A percentile compares a stretch with the other conserved stretches of the same genome.
phyloP scores from a whole-genome alignment of 2,113 vertebrate species.

The Mormoops blainvillei region DNA sequence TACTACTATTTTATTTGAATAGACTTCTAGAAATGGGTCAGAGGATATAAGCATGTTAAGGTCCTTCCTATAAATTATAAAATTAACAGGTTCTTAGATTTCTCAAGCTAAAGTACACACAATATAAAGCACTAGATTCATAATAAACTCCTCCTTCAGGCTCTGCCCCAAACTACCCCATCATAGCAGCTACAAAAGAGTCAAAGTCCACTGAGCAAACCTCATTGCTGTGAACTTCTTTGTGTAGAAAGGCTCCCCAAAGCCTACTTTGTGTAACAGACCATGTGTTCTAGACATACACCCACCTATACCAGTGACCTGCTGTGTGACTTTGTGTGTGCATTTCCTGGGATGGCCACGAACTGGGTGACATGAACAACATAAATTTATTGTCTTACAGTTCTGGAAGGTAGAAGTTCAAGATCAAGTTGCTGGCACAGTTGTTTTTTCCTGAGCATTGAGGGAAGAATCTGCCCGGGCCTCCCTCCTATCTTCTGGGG shows the following conservation, averaged over 20 bases:
- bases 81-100: not conserved
- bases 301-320: not conserved
- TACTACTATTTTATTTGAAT: not conserved
- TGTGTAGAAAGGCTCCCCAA: not conserved
- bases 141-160: not conserved
- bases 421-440: not conserved
- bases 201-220: not conserved
- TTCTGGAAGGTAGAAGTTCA: not conserved
- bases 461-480: too few relatives aligned
- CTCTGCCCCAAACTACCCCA: not conserved
- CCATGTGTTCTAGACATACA: rapidly evolving
- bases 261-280: rapidly evolving
- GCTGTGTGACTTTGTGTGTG: rapidly evolving
- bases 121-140: not conserved
- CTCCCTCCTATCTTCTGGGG: not conserved
- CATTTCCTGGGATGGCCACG: not conserved
- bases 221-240: not conserved
- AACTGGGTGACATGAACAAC: not conserved
- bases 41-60: not conserved
- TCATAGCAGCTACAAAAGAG: not conserved
- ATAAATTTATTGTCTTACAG: not conserved
- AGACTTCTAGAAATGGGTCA: not conserved
- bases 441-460: not conserved
- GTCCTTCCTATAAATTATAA: not conserved
- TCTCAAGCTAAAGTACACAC: not conserved